phyloP scores from a whole-genome alignment of 2,888 invertebrate species.

The Brachyptera risi region DNA sequence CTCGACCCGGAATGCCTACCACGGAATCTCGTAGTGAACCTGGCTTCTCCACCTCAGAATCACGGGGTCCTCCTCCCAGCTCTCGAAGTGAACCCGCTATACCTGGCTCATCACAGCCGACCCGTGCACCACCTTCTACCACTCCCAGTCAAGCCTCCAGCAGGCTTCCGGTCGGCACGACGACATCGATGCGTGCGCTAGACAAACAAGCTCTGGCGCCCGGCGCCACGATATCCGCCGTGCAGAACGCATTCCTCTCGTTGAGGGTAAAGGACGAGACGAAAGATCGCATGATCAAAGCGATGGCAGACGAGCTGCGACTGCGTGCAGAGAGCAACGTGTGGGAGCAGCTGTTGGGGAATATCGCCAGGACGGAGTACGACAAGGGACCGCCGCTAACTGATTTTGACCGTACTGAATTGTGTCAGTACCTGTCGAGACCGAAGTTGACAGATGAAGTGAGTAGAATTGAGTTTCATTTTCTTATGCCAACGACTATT shows the following conservation, averaged over 20 bases:
- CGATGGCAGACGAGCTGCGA: constrained; percentile 34
- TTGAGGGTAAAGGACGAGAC: constrained; percentile 27
- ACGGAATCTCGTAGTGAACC: too few relatives aligned
- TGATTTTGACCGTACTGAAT: constrained; percentile 34
- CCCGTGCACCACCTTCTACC: too few relatives aligned
- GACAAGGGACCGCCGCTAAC: constrained; percentile 26
- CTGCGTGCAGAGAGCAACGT: constrained; percentile 23
- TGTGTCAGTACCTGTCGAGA: constrained; percentile 33
- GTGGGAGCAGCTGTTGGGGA: not conserved
- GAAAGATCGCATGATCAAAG: constrained; percentile 35
- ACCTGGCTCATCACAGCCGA: too few relatives aligned
- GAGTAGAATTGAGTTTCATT: not conserved
- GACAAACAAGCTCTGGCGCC: not conserved
- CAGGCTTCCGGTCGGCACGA: too few relatives aligned
- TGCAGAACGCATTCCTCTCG: not conserved
- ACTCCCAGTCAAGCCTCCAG: too few relatives aligned
- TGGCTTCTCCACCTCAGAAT: too few relatives aligned
- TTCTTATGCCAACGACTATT: too few relatives aligned
- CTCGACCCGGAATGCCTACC: too few relatives aligned
- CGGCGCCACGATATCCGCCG: not conserved
- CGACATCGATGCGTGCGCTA: too few relatives aligned
- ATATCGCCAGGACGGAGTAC: constrained; percentile 20
- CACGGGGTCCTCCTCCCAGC: too few relatives aligned
- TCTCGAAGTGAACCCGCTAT: too few relatives aligned
- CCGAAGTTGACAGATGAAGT: not conserved